Conservation (phyloP, 1,140 invertebrate species). For the Macrotrachela quadricornifera region DNA sequence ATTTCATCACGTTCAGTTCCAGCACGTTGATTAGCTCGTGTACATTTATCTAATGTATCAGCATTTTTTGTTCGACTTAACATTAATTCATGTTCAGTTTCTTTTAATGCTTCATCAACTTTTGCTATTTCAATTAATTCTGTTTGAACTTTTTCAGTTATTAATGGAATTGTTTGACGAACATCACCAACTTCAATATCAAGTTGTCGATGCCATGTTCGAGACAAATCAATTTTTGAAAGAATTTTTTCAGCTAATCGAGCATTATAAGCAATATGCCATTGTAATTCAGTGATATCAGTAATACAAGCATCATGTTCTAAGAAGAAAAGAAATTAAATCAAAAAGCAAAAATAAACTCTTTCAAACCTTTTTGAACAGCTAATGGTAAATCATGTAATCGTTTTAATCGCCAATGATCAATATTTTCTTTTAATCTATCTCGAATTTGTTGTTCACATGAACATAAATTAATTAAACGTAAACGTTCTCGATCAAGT, state of each 20-base stretch:
- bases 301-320: constrained; percentile 8
- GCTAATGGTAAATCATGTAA: not conserved
- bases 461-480: not conserved
- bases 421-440: not conserved
- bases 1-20: not conserved
- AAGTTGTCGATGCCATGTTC: not conserved
- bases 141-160: not conserved
- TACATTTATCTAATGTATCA: too few relatives aligned
- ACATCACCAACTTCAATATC: not conserved
- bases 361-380: not conserved
- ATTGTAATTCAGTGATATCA: constrained; percentile 5
- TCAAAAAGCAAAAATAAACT: too few relatives aligned
- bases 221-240: not conserved
- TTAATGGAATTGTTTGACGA: not conserved
- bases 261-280: constrained; percentile 7
- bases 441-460: too few relatives aligned
- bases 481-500: not conserved
- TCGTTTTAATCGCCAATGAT: constrained; percentile 1
- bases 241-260: not conserved
- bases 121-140: not conserved
- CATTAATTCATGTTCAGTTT: not conserved
- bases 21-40: not conserved
- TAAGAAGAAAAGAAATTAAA: not conserved
- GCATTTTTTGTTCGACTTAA: too few relatives aligned
- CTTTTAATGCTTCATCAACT: not conserved